These are phyloP conservation scores for Onchidella celtica DNA, from an alignment of 2,888 invertebrate genomes.

Conservation along the genomic window DNA sequence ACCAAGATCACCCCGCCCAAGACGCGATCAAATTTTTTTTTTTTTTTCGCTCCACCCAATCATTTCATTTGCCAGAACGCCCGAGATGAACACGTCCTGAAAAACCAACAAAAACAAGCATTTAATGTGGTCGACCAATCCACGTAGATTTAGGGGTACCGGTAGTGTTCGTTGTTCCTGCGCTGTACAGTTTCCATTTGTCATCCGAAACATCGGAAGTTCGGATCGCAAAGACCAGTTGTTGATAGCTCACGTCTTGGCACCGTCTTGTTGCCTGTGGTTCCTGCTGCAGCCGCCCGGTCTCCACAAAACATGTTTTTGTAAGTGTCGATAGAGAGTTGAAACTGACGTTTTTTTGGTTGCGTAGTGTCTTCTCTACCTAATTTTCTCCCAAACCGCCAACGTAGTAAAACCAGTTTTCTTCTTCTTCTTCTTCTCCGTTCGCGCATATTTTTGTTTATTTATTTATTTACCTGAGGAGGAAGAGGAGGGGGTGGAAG, in stretches of 20 bases:
- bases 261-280: background rate
- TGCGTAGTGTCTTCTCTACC: too few species aligned
- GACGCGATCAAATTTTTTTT: too few species aligned
- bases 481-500: too few species aligned
- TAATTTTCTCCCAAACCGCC: background rate
- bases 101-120: background rate
- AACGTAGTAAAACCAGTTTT: background rate
- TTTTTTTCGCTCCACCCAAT: background rate
- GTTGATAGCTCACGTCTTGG: conserved; percentile 1
- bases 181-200: conserved; percentile 6
- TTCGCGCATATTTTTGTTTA: background rate
- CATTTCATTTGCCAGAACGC: background rate
- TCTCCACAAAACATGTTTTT: background rate
- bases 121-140: background rate
- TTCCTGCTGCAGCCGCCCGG: background rate
- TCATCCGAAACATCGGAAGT: conserved; percentile 7
- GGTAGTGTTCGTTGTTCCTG: background rate
- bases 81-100: background rate
- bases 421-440: background rate
- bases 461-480: background rate
- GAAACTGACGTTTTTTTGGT: too few species aligned
- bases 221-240: background rate
- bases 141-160: background rate
- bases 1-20: background rate
- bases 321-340: background rate